Percentiles rank a stretch among this genome's conserved stretches.
Evolutionary conservation across 2,113 vertebrate genomes (phyloP).

Genomic region (Cettia cetti): DNA sequence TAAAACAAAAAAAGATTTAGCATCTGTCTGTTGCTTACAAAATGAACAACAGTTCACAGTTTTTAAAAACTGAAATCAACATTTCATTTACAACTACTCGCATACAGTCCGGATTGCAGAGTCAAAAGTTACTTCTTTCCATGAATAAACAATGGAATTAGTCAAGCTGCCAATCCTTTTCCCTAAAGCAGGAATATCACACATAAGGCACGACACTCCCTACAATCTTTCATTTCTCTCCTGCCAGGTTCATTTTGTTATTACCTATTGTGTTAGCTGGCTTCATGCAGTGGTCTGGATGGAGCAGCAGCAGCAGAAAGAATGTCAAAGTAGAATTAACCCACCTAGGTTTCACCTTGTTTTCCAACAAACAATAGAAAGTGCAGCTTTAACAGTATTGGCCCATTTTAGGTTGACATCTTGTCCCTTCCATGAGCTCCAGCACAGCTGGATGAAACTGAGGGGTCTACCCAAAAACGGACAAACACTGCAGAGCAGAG

Average conservation of each 20-base stretch:
- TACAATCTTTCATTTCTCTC: neutral
- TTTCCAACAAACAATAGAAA: neutral
- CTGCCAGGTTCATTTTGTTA: neutral
- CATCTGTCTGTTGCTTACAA: neutral
- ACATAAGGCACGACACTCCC: neutral
- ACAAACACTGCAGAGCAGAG: neutral
- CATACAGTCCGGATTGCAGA: neutral
- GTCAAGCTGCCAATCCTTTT: neutral
- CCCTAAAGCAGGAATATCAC: neutral
- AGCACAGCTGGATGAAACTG: neutral
- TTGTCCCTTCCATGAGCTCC: neutral
- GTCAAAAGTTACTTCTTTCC: neutral
- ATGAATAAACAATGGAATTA: neutral
- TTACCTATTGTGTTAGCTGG: neutral
- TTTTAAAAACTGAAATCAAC: neutral
- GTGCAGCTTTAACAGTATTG: neutral
- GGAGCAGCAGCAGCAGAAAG: neutral
- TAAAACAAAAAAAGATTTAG: neutral
- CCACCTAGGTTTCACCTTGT: neutral
- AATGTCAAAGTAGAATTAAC: neutral
- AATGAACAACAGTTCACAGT: neutral
- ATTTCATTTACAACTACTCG: neutral
- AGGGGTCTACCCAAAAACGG: neutral
- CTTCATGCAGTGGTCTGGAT: neutral
- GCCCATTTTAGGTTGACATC: neutral